These are phyloP conservation scores for Psilopogon haemacephalus DNA, from an alignment of 2,113 vertebrate genomes.

Conservation along the genomic window DNA sequence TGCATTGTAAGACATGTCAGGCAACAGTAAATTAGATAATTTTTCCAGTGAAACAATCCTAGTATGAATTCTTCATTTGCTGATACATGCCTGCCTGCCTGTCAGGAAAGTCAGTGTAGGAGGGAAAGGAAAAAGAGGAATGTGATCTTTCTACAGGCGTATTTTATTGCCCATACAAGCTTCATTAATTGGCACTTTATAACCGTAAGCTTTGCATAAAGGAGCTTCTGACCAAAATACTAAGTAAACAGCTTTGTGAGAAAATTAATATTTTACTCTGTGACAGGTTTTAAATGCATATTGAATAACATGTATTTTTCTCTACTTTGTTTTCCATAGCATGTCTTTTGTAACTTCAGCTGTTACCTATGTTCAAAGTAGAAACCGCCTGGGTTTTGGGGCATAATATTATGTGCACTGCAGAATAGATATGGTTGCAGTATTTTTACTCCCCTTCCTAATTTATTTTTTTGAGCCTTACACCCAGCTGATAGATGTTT, in stretches of 20 bases:
- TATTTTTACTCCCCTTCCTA: background rate
- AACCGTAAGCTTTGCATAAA: background rate
- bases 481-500: background rate
- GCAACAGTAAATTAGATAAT: conserved; percentile 24
- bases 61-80: conserved; percentile 14
- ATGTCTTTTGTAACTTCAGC: background rate
- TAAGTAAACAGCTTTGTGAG: background rate
- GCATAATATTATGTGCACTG: background rate
- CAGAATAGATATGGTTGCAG: background rate
- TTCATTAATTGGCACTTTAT: background rate
- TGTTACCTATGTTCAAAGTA: background rate
- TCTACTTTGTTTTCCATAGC: background rate
- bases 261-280: background rate
- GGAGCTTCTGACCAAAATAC: background rate
- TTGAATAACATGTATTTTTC: background rate
- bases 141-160: background rate
- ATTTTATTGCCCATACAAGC: background rate
- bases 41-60: conserved; percentile 33
- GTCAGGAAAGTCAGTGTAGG: conserved; percentile 16
- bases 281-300: background rate
- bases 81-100: conserved; percentile 4
- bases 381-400: background rate
- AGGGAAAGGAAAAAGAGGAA: background rate
- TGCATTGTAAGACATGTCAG: conserved; percentile 31
- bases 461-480: background rate